Conservation (phyloP, 2,113 vertebrate genomes). For the Rhineura floridana region DNA sequence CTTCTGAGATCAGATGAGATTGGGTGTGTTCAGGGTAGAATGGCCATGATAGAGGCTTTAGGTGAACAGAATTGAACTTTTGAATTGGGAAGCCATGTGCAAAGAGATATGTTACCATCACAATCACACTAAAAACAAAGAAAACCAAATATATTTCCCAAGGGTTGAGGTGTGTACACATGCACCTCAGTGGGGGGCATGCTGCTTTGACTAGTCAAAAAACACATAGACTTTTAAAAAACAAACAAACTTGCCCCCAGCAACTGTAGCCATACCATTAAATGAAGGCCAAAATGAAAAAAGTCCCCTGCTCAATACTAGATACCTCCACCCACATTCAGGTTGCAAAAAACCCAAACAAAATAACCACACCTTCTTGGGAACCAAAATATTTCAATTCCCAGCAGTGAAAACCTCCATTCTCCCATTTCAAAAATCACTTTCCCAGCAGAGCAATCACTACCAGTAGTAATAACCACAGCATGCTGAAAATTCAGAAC, state of each 20-base stretch:
- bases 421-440: background rate
- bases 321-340: background rate
- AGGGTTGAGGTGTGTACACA: too few relatives aligned
- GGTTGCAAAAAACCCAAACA: background rate
- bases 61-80: background rate
- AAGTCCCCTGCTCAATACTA: background rate
- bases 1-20: too few relatives aligned
- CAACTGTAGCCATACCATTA: background rate
- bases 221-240: background rate
- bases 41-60: too few relatives aligned
- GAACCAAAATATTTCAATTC: background rate
- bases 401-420: background rate
- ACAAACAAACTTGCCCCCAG: background rate
- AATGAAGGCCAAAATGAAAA: background rate
- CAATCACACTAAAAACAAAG: too few relatives aligned
- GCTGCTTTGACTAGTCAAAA: background rate
- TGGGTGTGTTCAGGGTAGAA: too few relatives aligned
- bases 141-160: too few relatives aligned
- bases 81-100: background rate
- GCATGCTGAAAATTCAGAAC: background rate
- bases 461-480: background rate
- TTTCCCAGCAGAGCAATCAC: background rate
- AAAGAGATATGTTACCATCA: background rate
- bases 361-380: slow-evolving; percentile 7
- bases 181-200: too few relatives aligned